Base-by-base conservation (phyloP, 2,113 vertebrate species). In the Sander vitreus region DNA sequence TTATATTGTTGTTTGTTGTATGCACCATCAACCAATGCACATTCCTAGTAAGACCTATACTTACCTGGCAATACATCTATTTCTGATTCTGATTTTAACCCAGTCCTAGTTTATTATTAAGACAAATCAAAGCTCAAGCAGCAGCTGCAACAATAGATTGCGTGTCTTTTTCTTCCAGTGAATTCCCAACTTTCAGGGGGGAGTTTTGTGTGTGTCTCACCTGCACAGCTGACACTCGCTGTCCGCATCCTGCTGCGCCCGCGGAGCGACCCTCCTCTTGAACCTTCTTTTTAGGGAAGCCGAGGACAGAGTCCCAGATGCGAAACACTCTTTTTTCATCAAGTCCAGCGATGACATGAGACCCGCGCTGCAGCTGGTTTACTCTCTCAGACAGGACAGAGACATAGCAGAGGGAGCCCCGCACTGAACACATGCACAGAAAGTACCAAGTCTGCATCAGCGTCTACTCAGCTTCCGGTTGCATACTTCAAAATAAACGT, bases 241-340 rank as follows among this genome's bases (percentile, higher is more conserved):
- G 58, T 92, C 93, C 4, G 50, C 65, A 14, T 89, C 80, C 7
- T 59, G 19, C 16, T 33, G 72, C 19, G 54, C 68, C 58, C 85
- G 30, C 4, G 90, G 73, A 53, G 88, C 77, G 59, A 94, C 86
- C 71, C 87, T 93, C 62, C 84, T 84, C 59, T 64, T 85, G 25
- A 96, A 88, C 8, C 92, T 93, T 39, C 84, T 88, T 76, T 89
- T 94, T 43, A 91, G 78, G 48, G 92, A 90, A 71, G 93, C 85
- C 0, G 93, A 95, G 68, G 95, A 95, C 86, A 90, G 43, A 10
- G 92, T 93, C 77, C 92, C 90, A 19, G 94, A 91, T 4, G 87
- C 55, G 1, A 94, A 73, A 89, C 94, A 92, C 74, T 95, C 93
- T 59, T 87, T 93, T 90, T 92, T 96, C 95, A 93, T 94, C 88